Evolutionary conservation across 2,888 invertebrate species (phyloP), one percentile per base, ranked within the genome.

Genomic region (Erebia palarica): DNA sequence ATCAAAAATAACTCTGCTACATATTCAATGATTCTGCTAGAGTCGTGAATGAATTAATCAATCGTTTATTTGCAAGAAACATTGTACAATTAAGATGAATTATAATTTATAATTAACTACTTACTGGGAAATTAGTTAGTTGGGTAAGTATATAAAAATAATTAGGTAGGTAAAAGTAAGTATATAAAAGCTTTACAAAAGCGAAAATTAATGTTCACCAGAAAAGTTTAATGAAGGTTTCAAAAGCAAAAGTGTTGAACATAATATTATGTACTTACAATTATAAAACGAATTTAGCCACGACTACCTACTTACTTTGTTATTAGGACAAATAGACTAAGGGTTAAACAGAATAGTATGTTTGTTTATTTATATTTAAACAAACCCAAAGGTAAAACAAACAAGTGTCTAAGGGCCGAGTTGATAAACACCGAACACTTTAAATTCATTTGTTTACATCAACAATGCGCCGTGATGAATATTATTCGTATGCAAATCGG

Each of bases 341-440:
- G 57, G 66, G 66, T 67, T 67, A 67, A 49, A 59, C 21, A 58
- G 4, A 68, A 53, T 68, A 53, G 59, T 68, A 72, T 74, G 77
- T 78, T 77, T 76, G 70, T 77, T 77, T 76, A 69, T 77, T 55
- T 70, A 70, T 65, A 72, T 65, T 74, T 61, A 75, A 69, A 71
- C 44, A 58, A 66, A 57, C 21, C n/a, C 67, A 75, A 76, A 78
- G 76, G 77, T 77, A 78, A 76, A 75, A 77, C 77, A 79, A 73
- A 64, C 67, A 75, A 76, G 75, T 74, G 77, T 76, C 71, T 72
- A 80, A 89, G 90, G 90, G 86, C 84, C 80, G 68, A 88, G 84
- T 92, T 90, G 85, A 86, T 84, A 91, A 91, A 91, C 85, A 91
- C 73, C 73, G 77, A 76, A 74, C 75, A 80, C 85, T 86, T 85